Evolutionary conservation across 1,140 invertebrate species (phyloP).

Genomic region (Lepidostoma basale): DNA sequence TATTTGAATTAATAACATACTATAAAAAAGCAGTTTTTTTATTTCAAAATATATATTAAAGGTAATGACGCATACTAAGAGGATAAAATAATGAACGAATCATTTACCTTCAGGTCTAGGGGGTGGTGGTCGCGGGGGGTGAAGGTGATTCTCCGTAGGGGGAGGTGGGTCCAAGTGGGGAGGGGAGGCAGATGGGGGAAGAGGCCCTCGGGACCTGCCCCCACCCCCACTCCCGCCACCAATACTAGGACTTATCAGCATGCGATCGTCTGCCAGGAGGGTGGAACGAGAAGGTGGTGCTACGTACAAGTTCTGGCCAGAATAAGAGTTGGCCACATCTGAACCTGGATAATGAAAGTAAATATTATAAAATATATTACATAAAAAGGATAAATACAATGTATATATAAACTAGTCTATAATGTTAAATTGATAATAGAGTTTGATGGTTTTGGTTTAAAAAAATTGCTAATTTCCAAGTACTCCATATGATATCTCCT

Average conservation of each 20-base stretch:
- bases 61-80: background rate
- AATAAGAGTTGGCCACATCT: slow-evolving; percentile 68
- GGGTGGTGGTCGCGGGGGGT: slow-evolving; percentile 85
- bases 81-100: background rate
- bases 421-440: too few species aligned
- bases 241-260: background rate
- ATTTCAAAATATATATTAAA: too few species aligned
- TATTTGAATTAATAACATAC: too few species aligned
- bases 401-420: too few species aligned
- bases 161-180: slow-evolving; percentile 30
- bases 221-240: slow-evolving; percentile 12
- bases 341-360: slow-evolving; percentile 46
- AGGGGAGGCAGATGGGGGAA: slow-evolving; percentile 67
- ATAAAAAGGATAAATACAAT: too few species aligned
- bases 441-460: too few species aligned
- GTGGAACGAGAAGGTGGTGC: slow-evolving; percentile 78
- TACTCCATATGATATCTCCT: too few species aligned
- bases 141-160: slow-evolving; percentile 1
- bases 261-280: slow-evolving; percentile 30
- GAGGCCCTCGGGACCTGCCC: slow-evolving; percentile 70
- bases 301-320: slow-evolving; percentile 90
- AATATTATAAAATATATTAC: background rate
- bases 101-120: slow-evolving; percentile 76
- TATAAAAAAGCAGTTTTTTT: too few species aligned
- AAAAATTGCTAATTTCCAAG: too few species aligned